phyloP scores from a whole-genome alignment of 2,113 vertebrate genomes.

The Eonycteris spelaea region DNA sequence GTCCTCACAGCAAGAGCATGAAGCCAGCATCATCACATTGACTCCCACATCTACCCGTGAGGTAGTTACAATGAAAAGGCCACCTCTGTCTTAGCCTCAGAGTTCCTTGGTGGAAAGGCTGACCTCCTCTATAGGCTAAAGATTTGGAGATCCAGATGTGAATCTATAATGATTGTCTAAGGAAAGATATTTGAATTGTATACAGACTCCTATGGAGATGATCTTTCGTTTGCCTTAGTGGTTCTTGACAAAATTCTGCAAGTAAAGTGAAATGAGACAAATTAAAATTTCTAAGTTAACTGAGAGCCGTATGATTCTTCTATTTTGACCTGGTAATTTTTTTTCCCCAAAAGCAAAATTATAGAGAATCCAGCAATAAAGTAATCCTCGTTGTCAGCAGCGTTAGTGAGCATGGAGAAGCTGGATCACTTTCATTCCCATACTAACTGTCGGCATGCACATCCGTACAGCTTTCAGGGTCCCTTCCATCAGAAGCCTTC shows the following conservation, averaged over 20 bases:
- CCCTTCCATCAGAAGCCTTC: not conserved
- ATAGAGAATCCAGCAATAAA: not conserved
- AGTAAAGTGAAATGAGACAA: no score
- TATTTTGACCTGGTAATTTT: no score
- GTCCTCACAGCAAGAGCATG: not conserved
- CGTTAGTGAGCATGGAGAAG: not conserved
- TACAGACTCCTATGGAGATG: no score
- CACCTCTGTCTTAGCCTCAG: not conserved
- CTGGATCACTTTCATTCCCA: not conserved
- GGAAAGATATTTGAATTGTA: no score
- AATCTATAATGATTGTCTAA: no score
- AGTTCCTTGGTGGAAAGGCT: not conserved
- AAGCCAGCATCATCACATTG: not conserved
- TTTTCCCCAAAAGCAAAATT: not conserved
- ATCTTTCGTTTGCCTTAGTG: no score
- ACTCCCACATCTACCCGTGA: not conserved
- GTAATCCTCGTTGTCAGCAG: not conserved
- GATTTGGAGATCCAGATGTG: no score
- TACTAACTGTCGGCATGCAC: not conserved
- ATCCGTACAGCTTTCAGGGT: not conserved
- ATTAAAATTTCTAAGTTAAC: no score
- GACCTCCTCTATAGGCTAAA: no score
- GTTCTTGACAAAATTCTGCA: no score
- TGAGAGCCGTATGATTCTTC: no score
- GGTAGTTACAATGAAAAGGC: not conserved